Base-by-base conservation (phyloP, 2,888 invertebrate genomes). In the Gastrophysa polygoni region DNA sequence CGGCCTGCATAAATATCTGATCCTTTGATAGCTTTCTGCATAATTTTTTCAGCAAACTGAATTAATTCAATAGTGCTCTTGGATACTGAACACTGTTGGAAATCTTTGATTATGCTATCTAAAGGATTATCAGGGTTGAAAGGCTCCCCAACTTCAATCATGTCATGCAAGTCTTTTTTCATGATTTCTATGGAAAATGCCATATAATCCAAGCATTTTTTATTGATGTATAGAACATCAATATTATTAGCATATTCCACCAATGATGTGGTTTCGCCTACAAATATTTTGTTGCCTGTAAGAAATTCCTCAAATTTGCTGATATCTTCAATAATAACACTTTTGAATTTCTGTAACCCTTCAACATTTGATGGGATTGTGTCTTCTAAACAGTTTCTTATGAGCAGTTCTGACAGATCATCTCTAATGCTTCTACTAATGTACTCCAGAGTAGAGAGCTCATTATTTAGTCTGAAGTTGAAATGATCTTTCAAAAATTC, bases 141-240 rank as follows among this genome's bases (percentile, higher is more conserved):
- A 54, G 84, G 76, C 18, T 81, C 82, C 60, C 85, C 85, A 44
- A 82, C 80, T 75, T 86, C 80, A 11, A 88, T 85, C 71, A 90
- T 89, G 67, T 89, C 86, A 78, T 94, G 92, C 56, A 95, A 84
- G 80, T 95, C 93, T 75, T 91, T 90, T 57, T 88, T 86, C 88
- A 95, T 92, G 48, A 95, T 87, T 63, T 81, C 83, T 34, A 89
- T 83, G 0, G 94, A 92, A 52, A 83, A 84, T 59, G 87, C 86
- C 58, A 92, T 79, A 66, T 92, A 88, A 68, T 89, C 86, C 72
- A 89, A 86, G 69, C 91, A 90, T 56, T 91, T 89, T 73, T 91
- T 91, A 74, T 90, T 87, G 29, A 91, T 89, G 80, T 92, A 94
- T 29, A 92, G 81, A 4, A 86, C 83, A 76, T 93, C 91, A 60